Conservation (phyloP, 2,113 vertebrate species). For the Spheniscus mendiculus region DNA sequence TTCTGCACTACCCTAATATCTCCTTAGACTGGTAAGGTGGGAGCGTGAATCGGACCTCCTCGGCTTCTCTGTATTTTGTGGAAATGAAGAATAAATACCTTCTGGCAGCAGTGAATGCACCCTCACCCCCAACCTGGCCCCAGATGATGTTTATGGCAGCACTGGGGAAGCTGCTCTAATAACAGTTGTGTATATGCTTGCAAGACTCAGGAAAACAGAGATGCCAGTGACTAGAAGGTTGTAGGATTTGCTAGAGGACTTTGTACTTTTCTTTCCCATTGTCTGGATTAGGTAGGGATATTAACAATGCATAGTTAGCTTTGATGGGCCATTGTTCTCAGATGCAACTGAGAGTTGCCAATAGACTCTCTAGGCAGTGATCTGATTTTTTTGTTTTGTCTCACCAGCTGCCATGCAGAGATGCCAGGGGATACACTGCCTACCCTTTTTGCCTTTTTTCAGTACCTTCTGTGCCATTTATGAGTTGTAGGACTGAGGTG, state of each 20-base stretch:
- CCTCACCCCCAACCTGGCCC: neutral
- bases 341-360: slow-evolving; percentile 64
- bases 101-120: neutral
- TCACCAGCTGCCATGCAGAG: slow-evolving; percentile 58
- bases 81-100: neutral
- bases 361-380: slow-evolving; percentile 48
- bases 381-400: slow-evolving; percentile 55
- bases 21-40: neutral
- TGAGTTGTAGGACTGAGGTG: neutral
- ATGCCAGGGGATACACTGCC: slow-evolving; percentile 68
- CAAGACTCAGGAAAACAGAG: neutral
- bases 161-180: neutral
- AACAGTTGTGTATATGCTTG: neutral
- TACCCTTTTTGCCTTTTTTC: slow-evolving; percentile 1
- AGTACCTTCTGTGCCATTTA: neutral
- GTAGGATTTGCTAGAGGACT: neutral
- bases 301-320: slow-evolving; percentile 43
- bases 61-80: neutral
- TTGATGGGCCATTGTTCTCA: slow-evolving; percentile 68
- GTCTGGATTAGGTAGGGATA: slow-evolving; percentile 33
- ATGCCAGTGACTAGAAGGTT: neutral
- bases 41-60: neutral
- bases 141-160: neutral
- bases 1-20: slow-evolving; percentile 8
- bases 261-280: neutral